Base-by-base conservation (phyloP, 1,140 invertebrate species). In the Tachypleus tridentatus region DNA sequence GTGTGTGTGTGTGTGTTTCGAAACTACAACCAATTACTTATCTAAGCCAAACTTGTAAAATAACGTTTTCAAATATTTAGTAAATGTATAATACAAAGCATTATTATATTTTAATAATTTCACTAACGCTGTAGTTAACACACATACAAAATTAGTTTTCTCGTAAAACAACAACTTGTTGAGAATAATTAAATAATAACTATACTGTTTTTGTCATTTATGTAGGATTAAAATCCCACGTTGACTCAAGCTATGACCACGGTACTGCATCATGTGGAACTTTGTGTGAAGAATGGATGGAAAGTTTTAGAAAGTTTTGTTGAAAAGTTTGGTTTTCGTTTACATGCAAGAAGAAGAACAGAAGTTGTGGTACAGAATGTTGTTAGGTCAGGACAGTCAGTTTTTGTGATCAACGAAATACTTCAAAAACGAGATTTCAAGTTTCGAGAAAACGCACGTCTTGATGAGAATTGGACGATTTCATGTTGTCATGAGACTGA, bases 241-340 rank as follows among this genome's bases (percentile, higher is more conserved):
- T 29, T 29, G 29, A 29, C 29, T 48, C 47, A 49, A 11, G 57
- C 60, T 49, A 66, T 62, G 51, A 10, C 58, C n/a, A 54, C 62
- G 6, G 60, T 61, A 5, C 67, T 81, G n/a, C 79, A 81, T 72
- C 80, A 81, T 63, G 72, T 80, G 57, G 79, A 80, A 74, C 72
- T 80, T 64, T 78, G 78, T 60, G 75, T 77, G 0, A 61, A 62
- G 50, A 71, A 79, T 69, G 75, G 74, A 5, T 29, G 29, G 29
- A 60, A 69, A 49, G 67, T 51, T 60, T 75, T 49, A 29, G 72
- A 4, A 54, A 65, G 58, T 70, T 70, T 9, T 71, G 79, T 50
- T 63, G 58, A 4, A 64, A 73, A 77, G 51, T 77, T 76, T 67
- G 74, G 73, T 49, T 79, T 80, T 64, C 51, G 60, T 2, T 61